Evolutionary conservation across 2,888 invertebrate species (phyloP).

Genomic region (Drosophila hamatofila): DNA sequence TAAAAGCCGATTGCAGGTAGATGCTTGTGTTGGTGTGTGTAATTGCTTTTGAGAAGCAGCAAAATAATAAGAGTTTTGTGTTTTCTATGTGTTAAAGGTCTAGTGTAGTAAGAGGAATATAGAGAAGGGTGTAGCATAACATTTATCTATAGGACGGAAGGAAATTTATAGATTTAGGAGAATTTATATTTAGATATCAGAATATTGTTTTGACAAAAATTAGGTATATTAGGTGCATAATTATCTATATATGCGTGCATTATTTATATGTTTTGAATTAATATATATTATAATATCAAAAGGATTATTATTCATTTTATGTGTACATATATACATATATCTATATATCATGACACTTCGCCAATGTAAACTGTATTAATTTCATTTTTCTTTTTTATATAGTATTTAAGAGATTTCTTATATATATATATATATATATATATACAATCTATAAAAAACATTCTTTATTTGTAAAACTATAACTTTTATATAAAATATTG

Average conservation of each 20-base stretch:
- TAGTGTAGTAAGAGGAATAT: conserved; percentile 5
- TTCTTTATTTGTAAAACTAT: too few relatives aligned
- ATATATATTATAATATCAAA: not conserved
- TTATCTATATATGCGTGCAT: not conserved
- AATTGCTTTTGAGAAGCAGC: conserved; percentile 16
- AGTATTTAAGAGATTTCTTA: too few relatives aligned
- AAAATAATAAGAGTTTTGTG: conserved; percentile 16
- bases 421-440: too few relatives aligned
- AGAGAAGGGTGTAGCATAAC: conserved; percentile 11
- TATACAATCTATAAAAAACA: too few relatives aligned
- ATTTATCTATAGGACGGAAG: conserved; percentile 1
- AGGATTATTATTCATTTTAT: not conserved
- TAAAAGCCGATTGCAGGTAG: conserved; percentile 11
- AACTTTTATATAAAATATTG: too few relatives aligned
- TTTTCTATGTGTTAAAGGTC: conserved; percentile 27
- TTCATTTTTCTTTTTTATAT: too few relatives aligned
- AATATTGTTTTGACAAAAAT: not conserved
- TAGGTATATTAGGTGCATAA: not conserved
- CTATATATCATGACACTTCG: too few relatives aligned
- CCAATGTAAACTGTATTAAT: too few relatives aligned
- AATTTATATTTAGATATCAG: not conserved
- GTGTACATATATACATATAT: too few relatives aligned
- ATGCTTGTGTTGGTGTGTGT: conserved; percentile 43
- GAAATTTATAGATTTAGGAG: not conserved
- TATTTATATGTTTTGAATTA: not conserved